These are phyloP conservation scores for Idaea dimidiata DNA, from an alignment of 2,888 invertebrate species.

Conservation along the genomic window DNA sequence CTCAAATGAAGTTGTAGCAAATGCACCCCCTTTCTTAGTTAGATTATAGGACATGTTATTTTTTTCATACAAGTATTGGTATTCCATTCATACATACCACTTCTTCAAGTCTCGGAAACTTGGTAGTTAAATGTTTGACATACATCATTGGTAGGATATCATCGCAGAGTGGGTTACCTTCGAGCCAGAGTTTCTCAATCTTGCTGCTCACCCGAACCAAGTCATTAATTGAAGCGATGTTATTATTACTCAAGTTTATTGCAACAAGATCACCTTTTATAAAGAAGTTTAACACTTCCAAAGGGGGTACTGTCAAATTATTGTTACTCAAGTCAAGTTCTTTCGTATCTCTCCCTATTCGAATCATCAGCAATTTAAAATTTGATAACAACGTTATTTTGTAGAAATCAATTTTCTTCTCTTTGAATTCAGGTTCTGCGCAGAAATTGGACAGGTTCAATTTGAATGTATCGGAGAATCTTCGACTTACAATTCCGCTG, in stretches of 20 bases:
- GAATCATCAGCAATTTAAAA: conserved; percentile 67
- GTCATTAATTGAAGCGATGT: conserved; percentile 55
- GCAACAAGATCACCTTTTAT: conserved; percentile 63
- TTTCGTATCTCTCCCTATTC: conserved; percentile 65
- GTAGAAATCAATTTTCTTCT: conserved; percentile 60
- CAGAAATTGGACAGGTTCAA: conserved; percentile 63
- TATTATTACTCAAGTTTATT: conserved; percentile 65
- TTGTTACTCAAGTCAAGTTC: conserved; percentile 64
- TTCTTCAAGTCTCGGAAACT: conserved; percentile 64
- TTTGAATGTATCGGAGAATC: conserved; percentile 54
- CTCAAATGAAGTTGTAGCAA: too few relatives aligned
- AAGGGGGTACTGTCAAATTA: conserved; percentile 60
- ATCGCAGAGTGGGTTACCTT: conserved; percentile 70
- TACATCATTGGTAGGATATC: conserved; percentile 50
- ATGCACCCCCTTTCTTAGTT: too few relatives aligned
- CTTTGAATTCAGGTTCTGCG: conserved; percentile 57
- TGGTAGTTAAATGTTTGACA: conserved; percentile 54
- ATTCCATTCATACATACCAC: conserved; percentile 53
- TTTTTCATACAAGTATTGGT: too few relatives aligned
- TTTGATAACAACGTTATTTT: conserved; percentile 53
- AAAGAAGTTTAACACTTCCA: conserved; percentile 69
- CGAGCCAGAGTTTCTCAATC: conserved; percentile 68
- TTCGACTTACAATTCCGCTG: conserved; percentile 46
- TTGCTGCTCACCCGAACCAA: conserved; percentile 62
- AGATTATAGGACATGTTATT: too few relatives aligned